Conservation (phyloP, 1,140 invertebrate genomes). For the Drosophila lacteicornis region DNA sequence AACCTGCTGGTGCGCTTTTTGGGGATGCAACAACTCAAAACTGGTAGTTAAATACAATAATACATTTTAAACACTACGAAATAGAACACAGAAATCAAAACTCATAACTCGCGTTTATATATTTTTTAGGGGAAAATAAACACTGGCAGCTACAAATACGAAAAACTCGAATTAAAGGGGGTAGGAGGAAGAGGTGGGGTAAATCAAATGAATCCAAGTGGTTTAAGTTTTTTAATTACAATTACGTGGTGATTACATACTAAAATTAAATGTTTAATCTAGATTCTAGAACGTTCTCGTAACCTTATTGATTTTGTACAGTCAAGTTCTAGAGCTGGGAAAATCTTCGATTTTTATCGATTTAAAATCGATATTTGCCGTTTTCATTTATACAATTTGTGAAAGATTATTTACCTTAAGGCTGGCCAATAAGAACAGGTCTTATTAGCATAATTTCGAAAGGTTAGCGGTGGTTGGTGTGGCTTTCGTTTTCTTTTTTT, state of each 20-base stretch:
- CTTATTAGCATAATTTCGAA: background rate
- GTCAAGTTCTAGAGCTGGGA: background rate
- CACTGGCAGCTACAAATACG: constrained; percentile 17
- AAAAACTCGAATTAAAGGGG: constrained; percentile 5
- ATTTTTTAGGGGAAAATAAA: constrained; percentile 6
- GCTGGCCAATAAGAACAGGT: constrained; percentile 1
- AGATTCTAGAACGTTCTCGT: constrained; percentile 1
- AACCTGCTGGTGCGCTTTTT: constrained; percentile 33
- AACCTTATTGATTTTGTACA: background rate
- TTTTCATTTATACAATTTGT: background rate
- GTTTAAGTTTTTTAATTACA: constrained; percentile 1
- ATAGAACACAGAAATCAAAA: constrained; percentile 16
- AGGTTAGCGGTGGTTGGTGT: background rate
- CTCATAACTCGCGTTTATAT: constrained; percentile 27
- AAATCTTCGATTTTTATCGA: background rate
- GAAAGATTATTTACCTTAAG: background rate
- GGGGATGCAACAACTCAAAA: constrained; percentile 43
- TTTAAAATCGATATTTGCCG: background rate
- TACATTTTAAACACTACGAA: constrained; percentile 31
- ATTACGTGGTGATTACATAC: constrained; percentile 14
- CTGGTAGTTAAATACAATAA: constrained; percentile 37
- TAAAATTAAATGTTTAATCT: constrained; percentile 11
- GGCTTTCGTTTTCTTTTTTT: background rate
- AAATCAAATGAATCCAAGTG: background rate
- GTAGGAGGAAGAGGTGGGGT: background rate